phyloP scores from a whole-genome alignment of 1,140 invertebrate genomes.

The Orchestia grillus region DNA sequence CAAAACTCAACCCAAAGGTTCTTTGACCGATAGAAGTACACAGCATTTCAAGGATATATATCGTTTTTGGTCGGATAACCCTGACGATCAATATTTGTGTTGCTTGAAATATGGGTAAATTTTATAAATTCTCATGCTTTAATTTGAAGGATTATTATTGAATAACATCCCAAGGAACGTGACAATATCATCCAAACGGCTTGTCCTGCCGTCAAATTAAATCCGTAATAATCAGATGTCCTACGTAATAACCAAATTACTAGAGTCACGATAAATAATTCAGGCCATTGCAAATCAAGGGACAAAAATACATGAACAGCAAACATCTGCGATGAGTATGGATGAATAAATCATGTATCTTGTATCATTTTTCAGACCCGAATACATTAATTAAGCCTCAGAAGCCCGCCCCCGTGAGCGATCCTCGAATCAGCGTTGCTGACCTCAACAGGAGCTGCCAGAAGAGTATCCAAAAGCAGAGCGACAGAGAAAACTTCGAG shows the following conservation, averaged over 20 bases:
- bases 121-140: too few species aligned
- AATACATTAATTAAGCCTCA: not conserved
- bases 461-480: constrained; percentile 8
- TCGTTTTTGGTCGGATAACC: not conserved
- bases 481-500: constrained; percentile 22
- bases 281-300: not conserved
- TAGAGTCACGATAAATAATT: not conserved
- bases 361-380: not conserved
- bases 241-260: not conserved
- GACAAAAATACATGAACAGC: not conserved
- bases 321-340: not conserved
- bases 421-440: not conserved
- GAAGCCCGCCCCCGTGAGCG: not conserved
- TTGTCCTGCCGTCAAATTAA: too few species aligned
- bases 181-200: not conserved
- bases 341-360: not conserved
- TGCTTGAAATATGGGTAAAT: too few species aligned
- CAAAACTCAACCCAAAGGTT: constrained; percentile 58
- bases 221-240: too few species aligned
- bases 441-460: not conserved
- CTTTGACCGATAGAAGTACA: not conserved
- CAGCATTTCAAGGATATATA: not conserved
- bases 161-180: not conserved
- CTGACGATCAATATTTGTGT: too few species aligned
- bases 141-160: not conserved